Evolutionary conservation across 2,888 invertebrate genomes (phyloP).

Genomic region (Phaedon cochleariae): DNA sequence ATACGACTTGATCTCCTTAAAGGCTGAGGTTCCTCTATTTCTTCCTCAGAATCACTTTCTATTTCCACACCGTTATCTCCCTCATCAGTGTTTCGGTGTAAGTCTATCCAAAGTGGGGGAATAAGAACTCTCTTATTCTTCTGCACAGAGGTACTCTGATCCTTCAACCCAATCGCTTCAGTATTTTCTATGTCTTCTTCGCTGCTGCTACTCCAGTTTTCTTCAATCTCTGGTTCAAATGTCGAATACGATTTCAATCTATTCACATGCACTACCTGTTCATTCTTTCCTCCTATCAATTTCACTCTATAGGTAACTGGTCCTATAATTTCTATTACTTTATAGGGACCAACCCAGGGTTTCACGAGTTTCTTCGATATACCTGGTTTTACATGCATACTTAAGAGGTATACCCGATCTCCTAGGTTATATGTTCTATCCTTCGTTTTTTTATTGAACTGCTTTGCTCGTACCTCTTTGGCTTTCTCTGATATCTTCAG

Average conservation of each 20-base stretch:
- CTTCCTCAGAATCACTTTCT: background rate
- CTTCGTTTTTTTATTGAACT: constrained; percentile 4
- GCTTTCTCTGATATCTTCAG: constrained; percentile 3
- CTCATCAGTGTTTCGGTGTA: background rate
- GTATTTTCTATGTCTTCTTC: background rate
- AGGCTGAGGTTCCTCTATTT: background rate
- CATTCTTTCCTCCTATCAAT: constrained; percentile 20
- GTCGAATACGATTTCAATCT: constrained; percentile 10
- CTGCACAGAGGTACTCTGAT: background rate
- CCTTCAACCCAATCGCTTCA: background rate
- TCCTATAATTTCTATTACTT: constrained; percentile 5
- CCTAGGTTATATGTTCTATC: background rate
- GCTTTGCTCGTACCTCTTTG: background rate
- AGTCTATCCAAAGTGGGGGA: background rate
- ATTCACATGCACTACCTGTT: constrained; percentile 33
- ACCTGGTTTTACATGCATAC: background rate
- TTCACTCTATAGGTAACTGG: constrained; percentile 30
- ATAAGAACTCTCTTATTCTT: background rate
- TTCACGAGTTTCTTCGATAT: constrained; percentile 14
- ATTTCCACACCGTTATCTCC: background rate
- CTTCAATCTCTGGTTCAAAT: background rate
- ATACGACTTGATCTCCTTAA: too few relatives aligned
- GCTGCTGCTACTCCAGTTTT: background rate
- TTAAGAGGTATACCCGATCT: constrained; percentile 11
- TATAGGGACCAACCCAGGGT: constrained; percentile 1